These are phyloP conservation scores for Dicyrtomina minuta DNA, from an alignment of 2,888 invertebrate genomes.

Conservation along the genomic window DNA sequence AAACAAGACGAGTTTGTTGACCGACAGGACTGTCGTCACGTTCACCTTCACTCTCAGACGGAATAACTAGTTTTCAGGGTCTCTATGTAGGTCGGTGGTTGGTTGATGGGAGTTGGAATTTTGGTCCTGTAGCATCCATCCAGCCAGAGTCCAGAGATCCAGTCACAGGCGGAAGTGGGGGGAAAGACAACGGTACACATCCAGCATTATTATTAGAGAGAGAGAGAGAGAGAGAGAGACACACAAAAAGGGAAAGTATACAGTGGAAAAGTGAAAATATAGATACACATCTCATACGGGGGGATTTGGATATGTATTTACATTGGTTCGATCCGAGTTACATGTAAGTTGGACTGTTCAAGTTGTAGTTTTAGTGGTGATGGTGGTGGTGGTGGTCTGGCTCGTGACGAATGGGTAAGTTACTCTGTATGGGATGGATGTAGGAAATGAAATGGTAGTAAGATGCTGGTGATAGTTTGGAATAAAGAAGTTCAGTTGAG, in stretches of 20 bases:
- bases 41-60: not conserved
- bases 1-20: conserved; percentile 7
- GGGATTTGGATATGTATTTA: too few relatives aligned
- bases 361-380: not conserved
- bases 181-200: too few relatives aligned
- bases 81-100: too few relatives aligned
- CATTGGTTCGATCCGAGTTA: not conserved
- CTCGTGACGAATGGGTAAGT: not conserved
- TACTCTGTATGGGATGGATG: not conserved
- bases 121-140: too few relatives aligned
- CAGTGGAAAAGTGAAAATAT: too few relatives aligned
- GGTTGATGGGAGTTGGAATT: too few relatives aligned
- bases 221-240: too few relatives aligned
- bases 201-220: too few relatives aligned
- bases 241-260: too few relatives aligned
- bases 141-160: too few relatives aligned
- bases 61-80: not conserved
- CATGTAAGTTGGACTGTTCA: not conserved
- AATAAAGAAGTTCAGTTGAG: conserved; percentile 24
- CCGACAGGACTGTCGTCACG: not conserved
- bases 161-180: too few relatives aligned
- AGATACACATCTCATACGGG: too few relatives aligned
- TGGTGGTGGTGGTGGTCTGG: not conserved
- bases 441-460: not conserved
- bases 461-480: conserved; percentile 6